phyloP scores from a whole-genome alignment of 2,113 vertebrate genomes.

The Dipodomys merriami region DNA sequence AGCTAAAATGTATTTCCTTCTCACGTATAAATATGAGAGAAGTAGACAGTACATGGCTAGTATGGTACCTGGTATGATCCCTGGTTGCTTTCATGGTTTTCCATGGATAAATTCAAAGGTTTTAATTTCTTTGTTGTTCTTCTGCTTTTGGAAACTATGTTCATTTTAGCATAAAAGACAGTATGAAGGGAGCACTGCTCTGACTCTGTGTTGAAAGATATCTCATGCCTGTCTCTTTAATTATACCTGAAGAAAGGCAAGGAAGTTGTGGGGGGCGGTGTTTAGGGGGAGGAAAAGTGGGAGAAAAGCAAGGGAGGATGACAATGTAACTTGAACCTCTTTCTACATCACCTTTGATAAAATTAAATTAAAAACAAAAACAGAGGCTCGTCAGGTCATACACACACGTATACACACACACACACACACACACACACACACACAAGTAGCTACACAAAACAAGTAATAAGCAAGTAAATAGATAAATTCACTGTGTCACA shows the following conservation, averaged over 20 bases:
- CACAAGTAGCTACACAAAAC: conserved; percentile 71
- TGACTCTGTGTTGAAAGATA: conserved; percentile 64
- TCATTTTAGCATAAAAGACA: conserved; percentile 78
- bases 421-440: conserved; percentile 23
- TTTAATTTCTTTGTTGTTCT: conserved; percentile 79
- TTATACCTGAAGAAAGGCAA: conserved; percentile 68
- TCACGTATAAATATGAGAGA: background rate
- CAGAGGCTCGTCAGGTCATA: conserved; percentile 67
- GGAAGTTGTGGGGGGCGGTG: conserved; percentile 52
- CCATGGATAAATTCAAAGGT: conserved; percentile 53
- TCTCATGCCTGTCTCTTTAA: conserved; percentile 56
- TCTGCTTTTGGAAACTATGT: conserved; percentile 74
- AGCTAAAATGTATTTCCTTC: background rate
- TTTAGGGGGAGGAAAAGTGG: too few relatives aligned
- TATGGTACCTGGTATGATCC: background rate
- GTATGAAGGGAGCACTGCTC: background rate
- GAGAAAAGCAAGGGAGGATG: too few relatives aligned
- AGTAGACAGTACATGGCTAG: background rate
- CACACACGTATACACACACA: conserved; percentile 40
- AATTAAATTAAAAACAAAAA: conserved; percentile 67
- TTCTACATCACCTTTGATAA: too few relatives aligned
- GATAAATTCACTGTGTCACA: conserved; percentile 76
- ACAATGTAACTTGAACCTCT: too few relatives aligned
- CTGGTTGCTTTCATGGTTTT: background rate
- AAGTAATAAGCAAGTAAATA: conserved; percentile 80